Evolutionary conservation across 1,140 invertebrate species (phyloP), one percentile per base, ranked within the genome.

Genomic region (Drosophila trapezifrons): DNA sequence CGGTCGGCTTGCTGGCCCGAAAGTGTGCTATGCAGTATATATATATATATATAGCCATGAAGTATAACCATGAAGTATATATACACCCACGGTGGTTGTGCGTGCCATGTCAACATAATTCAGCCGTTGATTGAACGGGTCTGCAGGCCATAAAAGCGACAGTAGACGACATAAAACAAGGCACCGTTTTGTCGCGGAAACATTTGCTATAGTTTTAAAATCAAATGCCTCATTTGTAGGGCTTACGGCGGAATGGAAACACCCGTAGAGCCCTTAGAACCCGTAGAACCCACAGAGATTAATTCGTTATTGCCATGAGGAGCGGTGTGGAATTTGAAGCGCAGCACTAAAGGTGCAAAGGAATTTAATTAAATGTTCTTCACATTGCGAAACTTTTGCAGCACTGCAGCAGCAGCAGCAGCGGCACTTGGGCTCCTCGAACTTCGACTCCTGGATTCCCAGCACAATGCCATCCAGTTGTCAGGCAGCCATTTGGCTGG

Each of bases 301-400:
- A 89, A 89, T 89, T 89, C 72, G 84, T 89, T 89, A 90, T 81
- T 54, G 52, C 52, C 75, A 58, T 29, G 67, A 64, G 47, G 56
- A 57, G 38, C 37, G 66, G 57, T 56, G 60, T 89, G 84, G 84
- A 87, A 87, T 87, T 87, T 89, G 89, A 78, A 87, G 84, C 84
- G 84, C 84, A 87, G 84, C 84, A 89, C 84, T 87, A 78, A 87
- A 87, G 84, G 84, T 87, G 84, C 84, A 89, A 87, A 87, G 84
- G 84, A 87, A 87, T 87, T 87, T 87, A 87, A 87, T 87, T 89
- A 87, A 89, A 87, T 89, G 84, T 84, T 77, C 82, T 78, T 67
- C 71, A 49, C 67, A 72, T 47, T 54, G 54, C 69, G 58, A 89
- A 87, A 86, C 49, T 86, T 86, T 78, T 60, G 49, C 70, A 76